These are phyloP conservation scores for Cynoglossus semilaevis DNA, from an alignment of 2,113 vertebrate genomes.

Conservation along the genomic window DNA sequence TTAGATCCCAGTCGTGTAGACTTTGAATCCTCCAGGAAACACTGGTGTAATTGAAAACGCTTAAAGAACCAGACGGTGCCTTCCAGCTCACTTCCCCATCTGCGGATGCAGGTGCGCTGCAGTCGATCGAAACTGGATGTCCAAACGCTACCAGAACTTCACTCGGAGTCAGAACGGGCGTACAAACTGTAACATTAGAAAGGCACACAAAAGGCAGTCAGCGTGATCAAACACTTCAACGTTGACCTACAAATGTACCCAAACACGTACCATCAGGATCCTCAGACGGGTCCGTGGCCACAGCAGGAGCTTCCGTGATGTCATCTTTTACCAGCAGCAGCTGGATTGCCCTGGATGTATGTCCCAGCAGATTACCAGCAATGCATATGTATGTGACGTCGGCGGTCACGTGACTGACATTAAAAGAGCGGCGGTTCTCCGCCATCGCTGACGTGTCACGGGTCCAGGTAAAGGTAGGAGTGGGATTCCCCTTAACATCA, in stretches of 20 bases:
- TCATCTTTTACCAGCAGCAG: neutral
- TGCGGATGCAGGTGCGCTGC: conserved; percentile 9
- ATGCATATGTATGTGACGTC: neutral
- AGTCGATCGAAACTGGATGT: conserved; percentile 40
- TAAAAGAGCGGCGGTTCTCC: neutral
- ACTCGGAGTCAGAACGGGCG: conserved; percentile 7
- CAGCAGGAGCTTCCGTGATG: neutral
- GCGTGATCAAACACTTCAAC: no score
- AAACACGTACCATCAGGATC: neutral
- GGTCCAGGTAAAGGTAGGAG: conserved; percentile 22
- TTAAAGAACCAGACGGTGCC: neutral
- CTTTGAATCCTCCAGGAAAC: conserved; percentile 13
- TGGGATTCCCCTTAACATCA: conserved; percentile 30
- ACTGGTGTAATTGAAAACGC: rapidly evolving
- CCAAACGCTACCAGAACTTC: conserved; percentile 44
- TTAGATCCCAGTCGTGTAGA: conserved; percentile 5
- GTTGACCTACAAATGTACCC: no score
- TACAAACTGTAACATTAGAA: conserved; percentile 24
- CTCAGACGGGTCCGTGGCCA: neutral
- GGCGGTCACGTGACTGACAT: neutral
- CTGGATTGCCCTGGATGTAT: neutral
- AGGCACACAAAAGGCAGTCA: neutral
- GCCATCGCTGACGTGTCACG: neutral
- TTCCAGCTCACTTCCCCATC: conserved; percentile 40
- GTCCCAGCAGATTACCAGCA: conserved; percentile 17